Evolutionary conservation across 2,888 invertebrate genomes (phyloP).

Genomic region (Coenonympha arcania): DNA sequence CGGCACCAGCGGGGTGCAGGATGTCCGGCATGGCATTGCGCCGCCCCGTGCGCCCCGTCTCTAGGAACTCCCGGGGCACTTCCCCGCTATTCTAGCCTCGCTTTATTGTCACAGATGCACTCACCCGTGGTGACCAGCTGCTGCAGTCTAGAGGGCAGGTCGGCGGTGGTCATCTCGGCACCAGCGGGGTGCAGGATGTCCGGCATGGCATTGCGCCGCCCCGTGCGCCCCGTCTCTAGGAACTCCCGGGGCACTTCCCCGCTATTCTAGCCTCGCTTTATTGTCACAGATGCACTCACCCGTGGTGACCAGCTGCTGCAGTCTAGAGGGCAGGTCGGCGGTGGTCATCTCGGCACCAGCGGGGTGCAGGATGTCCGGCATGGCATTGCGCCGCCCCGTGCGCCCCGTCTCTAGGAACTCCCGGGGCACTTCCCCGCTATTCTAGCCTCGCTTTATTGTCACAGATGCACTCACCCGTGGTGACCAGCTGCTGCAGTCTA

Average conservation of each 20-base stretch:
- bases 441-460: conserved; percentile 29
- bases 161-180: conserved; percentile 81
- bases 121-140: conserved; percentile 78
- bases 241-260: conserved; percentile 72
- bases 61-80: conserved; percentile 84
- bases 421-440: conserved; percentile 29
- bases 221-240: conserved; percentile 87
- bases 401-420: conserved; percentile 87
- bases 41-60: conserved; percentile 88
- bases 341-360: conserved; percentile 81
- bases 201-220: conserved; percentile 89
- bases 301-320: conserved; percentile 80
- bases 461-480: conserved; percentile 41
- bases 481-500: conserved; percentile 80
- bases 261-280: conserved; percentile 77
- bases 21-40: conserved; percentile 92
- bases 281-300: conserved; percentile 44
- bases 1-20: conserved; percentile 80
- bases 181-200: conserved; percentile 85
- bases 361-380: conserved; percentile 86
- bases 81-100: conserved; percentile 78
- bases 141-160: conserved; percentile 83
- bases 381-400: conserved; percentile 89
- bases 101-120: conserved; percentile 68
- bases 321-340: conserved; percentile 82